Conservation (phyloP, 2,113 vertebrate species). For the Gulo gulo region DNA sequence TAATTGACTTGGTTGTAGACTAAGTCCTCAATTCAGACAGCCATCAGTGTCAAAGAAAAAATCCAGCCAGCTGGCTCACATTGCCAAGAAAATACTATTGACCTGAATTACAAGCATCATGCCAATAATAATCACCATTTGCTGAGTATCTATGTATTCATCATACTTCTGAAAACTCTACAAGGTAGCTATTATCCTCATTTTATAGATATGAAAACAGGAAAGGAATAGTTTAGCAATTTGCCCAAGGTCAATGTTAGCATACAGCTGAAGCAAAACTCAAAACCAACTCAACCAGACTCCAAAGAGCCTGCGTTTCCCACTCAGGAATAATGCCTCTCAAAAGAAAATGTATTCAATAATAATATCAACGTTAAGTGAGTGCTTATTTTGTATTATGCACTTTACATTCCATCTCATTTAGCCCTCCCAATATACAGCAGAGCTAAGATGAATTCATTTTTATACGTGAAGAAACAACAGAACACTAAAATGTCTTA, state of each 20-base stretch:
- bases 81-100: not conserved
- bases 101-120: not conserved
- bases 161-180: not conserved
- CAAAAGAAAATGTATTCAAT: not conserved
- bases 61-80: not conserved
- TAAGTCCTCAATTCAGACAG: not conserved
- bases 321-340: not conserved
- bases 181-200: conserved; percentile 42
- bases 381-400: not conserved
- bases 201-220: conserved; percentile 45
- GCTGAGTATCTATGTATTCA: conserved; percentile 29
- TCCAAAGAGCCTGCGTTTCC: not conserved
- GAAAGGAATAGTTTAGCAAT: conserved; percentile 32
- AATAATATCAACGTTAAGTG: conserved; percentile 11
- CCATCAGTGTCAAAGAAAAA: not conserved
- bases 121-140: conserved; percentile 25
- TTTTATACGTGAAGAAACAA: conserved; percentile 39
- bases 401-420: not conserved
- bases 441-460: not conserved
- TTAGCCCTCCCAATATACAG: not conserved
- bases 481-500: not conserved
- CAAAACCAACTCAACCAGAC: not conserved
- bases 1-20: not conserved
- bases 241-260: not conserved
- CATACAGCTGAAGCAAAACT: not conserved